Percentiles rank a stretch among this genome's conserved stretches.
Evolutionary conservation across 2,888 invertebrate species (phyloP).

Genomic region (Seira sanloemensis): DNA sequence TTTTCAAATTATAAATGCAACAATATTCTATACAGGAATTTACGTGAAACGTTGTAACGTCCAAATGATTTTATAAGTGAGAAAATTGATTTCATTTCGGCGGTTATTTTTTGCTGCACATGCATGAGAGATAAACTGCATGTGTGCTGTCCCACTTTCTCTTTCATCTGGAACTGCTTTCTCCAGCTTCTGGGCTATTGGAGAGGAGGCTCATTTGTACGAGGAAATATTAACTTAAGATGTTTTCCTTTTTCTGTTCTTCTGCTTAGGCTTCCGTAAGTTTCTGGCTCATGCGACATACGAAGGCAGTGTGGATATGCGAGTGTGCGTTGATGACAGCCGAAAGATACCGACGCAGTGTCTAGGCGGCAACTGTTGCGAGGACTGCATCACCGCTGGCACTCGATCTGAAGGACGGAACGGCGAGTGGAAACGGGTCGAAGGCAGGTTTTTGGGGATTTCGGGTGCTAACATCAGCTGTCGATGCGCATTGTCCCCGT

Average conservation of each 20-base stretch:
- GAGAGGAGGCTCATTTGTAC: neutral
- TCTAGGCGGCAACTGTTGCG: slow-evolving; percentile 69
- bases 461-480: slow-evolving; percentile 87
- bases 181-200: neutral
- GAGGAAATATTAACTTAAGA: slow-evolving; percentile 22
- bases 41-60: no score
- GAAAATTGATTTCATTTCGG: no score
- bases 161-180: neutral
- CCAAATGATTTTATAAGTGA: no score
- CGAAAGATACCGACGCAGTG: slow-evolving; percentile 69
- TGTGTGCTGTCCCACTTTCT: neutral
- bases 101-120: no score
- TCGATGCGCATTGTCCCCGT: slow-evolving; percentile 84
- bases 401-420: slow-evolving; percentile 44
- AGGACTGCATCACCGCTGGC: slow-evolving; percentile 62
- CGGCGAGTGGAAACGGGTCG: slow-evolving; percentile 78
- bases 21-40: no score
- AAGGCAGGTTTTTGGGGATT: slow-evolving; percentile 86
- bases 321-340: slow-evolving; percentile 65
- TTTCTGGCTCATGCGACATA: slow-evolving; percentile 69
- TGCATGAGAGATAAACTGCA: neutral
- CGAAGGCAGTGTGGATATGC: slow-evolving; percentile 73
- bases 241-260: no score
- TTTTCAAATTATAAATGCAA: no score
- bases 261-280: slow-evolving; percentile 67